Conservation (phyloP, 2,113 vertebrate species). For the Mastomys coucha region DNA sequence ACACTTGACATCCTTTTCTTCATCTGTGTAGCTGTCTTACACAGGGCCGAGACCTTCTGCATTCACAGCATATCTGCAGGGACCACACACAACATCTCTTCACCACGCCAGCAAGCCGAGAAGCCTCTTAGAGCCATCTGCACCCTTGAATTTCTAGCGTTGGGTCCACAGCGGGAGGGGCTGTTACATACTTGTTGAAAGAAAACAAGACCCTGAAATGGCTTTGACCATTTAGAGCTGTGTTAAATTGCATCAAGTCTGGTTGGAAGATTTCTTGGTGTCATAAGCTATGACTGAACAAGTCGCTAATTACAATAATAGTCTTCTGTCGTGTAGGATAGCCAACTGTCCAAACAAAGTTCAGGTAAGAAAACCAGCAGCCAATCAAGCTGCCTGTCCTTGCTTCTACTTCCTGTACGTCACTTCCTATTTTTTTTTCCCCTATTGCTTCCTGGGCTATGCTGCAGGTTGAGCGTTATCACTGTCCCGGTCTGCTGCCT, state of each 20-base stretch:
- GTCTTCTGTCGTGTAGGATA: background rate
- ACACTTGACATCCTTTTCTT: background rate
- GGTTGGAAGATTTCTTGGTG: background rate
- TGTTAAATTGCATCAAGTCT: background rate
- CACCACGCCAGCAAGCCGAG: background rate
- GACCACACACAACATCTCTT: background rate
- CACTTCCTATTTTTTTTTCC: background rate
- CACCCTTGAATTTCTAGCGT: accelerated
- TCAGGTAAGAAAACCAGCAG: background rate
- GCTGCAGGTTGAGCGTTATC: background rate
- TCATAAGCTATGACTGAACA: background rate
- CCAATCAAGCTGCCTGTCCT: background rate
- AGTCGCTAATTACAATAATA: background rate
- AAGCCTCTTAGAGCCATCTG: background rate
- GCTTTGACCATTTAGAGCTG: background rate
- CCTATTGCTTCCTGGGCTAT: background rate
- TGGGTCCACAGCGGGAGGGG: accelerated
- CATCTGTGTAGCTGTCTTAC: background rate
- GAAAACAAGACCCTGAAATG: background rate
- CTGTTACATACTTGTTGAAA: background rate
- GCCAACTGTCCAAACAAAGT: background rate
- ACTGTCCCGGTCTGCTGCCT: background rate
- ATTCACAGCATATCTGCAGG: background rate
- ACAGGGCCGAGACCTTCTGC: background rate
- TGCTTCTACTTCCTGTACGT: background rate